Conservation (phyloP, 2,888 invertebrate genomes). For the Caprella mutica region DNA sequence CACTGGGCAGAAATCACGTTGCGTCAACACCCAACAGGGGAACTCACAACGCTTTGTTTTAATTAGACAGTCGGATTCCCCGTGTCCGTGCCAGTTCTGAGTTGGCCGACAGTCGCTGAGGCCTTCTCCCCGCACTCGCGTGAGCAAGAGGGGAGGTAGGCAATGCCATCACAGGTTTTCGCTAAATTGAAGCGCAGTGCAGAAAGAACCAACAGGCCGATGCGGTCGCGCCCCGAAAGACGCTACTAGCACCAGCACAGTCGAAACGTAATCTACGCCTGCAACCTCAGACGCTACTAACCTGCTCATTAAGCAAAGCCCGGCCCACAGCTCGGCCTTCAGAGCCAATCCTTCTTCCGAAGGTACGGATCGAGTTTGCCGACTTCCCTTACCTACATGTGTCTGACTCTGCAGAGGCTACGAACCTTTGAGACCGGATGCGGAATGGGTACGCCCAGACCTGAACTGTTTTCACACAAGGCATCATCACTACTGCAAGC, state of each 20-base stretch:
- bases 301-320: background rate
- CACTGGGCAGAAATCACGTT: slow-evolving; percentile 56
- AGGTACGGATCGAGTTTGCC: slow-evolving; percentile 53
- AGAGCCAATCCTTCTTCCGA: slow-evolving; percentile 53
- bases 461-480: slow-evolving; percentile 41
- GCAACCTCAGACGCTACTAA: no score
- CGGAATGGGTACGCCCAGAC: slow-evolving; percentile 56
- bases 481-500: slow-evolving; percentile 38
- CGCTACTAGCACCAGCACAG: no score
- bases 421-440: slow-evolving; percentile 64
- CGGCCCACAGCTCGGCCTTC: background rate
- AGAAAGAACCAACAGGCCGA: no score
- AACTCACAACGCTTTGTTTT: slow-evolving; percentile 14
- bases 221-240: no score
- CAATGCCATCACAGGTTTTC: no score
- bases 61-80: slow-evolving; percentile 14
- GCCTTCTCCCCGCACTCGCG: no score
- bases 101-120: background rate
- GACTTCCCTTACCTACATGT: slow-evolving; percentile 58
- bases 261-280: no score
- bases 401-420: slow-evolving; percentile 56
- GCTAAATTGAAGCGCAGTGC: no score
- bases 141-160: no score
- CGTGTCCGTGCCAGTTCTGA: slow-evolving; percentile 37
- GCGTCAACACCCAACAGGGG: background rate